Evolutionary conservation across 2,113 vertebrate species (phyloP).

Genomic region (Hystrix brachyura): DNA sequence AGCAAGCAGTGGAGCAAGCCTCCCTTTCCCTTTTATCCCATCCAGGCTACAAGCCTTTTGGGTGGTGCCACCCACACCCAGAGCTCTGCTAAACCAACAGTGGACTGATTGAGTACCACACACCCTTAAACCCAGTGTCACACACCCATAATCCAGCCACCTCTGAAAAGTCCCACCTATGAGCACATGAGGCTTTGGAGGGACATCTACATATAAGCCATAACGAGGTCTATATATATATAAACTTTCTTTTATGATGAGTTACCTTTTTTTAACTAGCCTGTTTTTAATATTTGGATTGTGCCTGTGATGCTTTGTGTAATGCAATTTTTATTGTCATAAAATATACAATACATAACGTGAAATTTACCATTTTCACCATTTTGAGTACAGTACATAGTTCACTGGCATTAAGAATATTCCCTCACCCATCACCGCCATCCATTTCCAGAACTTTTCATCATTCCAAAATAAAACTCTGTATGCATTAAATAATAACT

Average conservation of each 20-base stretch:
- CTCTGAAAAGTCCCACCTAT: not conserved
- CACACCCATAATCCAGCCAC: not conserved
- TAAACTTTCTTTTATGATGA: not conserved
- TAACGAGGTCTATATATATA: not conserved
- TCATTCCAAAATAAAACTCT: not conserved
- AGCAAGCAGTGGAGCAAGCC: not conserved
- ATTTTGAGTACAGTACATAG: not conserved
- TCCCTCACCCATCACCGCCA: not conserved
- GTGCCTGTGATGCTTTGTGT: not conserved
- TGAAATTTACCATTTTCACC: not conserved
- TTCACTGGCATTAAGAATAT: not conserved
- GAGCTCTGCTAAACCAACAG: not conserved
- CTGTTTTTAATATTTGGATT: conserved; percentile 1
- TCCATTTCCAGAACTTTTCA: not conserved
- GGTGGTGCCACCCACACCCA: not conserved
- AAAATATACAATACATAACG: not conserved
- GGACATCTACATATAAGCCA: not conserved
- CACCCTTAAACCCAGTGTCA: not conserved
- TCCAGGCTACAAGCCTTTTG: not conserved
- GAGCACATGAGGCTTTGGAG: not conserved
- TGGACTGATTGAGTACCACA: not conserved
- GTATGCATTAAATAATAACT: not conserved
- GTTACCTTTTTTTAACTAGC: not conserved
- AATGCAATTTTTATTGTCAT: not conserved
- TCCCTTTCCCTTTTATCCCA: not conserved